Conservation (phyloP, 2,888 invertebrate species). For the Pocota personata region DNA sequence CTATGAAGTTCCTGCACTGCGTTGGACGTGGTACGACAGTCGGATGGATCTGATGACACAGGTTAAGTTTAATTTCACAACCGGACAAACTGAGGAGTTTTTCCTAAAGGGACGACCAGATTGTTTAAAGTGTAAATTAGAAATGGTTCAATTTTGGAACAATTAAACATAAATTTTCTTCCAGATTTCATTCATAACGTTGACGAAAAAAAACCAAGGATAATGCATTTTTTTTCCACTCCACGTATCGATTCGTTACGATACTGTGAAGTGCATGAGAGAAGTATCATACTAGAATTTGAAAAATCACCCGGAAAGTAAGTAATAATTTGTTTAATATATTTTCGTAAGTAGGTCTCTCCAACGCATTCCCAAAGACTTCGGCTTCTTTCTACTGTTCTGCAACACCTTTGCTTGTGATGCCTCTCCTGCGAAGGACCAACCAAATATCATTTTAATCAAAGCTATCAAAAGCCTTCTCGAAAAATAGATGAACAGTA, state of each 20-base stretch:
- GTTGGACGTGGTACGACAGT: conserved; percentile 87
- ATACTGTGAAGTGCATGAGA: conserved; percentile 84
- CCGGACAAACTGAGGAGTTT: conserved; percentile 84
- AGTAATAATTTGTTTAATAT: conserved; percentile 32
- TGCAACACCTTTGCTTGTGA: too few relatives aligned
- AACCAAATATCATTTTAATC: too few relatives aligned
- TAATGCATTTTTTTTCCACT: conserved; percentile 79
- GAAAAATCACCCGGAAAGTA: conserved; percentile 77
- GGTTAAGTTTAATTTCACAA: conserved; percentile 84
- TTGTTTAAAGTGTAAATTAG: conserved; percentile 86
- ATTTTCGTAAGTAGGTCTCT: too few relatives aligned
- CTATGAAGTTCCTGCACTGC: conserved; percentile 79
- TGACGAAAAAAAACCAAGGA: conserved; percentile 77
- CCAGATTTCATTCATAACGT: conserved; percentile 77
- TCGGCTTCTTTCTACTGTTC: too few relatives aligned
- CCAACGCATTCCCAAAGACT: too few relatives aligned
- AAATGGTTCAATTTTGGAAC: not conserved
- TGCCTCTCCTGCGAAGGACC: too few relatives aligned
- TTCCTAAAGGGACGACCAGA: conserved; percentile 88
- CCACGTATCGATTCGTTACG: conserved; percentile 89
- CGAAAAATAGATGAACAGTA: too few relatives aligned
- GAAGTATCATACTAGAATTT: conserved; percentile 85
- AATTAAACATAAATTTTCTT: not conserved
- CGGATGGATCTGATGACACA: conserved; percentile 86
- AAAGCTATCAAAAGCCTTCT: too few relatives aligned